Evolutionary conservation across 2,797 vertebrate genomes (phyloP).

Genomic region (Mus spretus): DNA sequence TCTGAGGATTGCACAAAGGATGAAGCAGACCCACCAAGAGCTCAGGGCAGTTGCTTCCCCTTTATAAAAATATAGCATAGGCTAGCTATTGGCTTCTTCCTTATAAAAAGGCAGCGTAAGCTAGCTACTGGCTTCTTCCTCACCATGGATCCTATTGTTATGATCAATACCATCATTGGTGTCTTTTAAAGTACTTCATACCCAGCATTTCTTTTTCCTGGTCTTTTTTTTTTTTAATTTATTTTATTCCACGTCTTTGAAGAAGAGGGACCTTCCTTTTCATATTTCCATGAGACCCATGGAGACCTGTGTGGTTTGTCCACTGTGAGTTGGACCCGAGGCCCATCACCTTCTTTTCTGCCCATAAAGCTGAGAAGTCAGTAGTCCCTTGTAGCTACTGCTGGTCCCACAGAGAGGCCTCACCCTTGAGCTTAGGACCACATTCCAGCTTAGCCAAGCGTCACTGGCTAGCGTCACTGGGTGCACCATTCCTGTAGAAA

Average conservation of each 20-base stretch:
- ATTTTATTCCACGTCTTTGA: background rate
- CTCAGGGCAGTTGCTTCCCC: background rate
- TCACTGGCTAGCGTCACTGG: rapidly evolving
- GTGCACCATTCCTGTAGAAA: background rate
- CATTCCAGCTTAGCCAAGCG: rapidly evolving
- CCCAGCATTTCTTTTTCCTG: background rate
- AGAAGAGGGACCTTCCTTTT: background rate
- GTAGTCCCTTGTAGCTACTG: too few relatives aligned
- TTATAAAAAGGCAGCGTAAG: rapidly evolving
- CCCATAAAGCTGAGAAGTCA: background rate
- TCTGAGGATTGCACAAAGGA: background rate
- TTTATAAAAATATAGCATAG: rapidly evolving
- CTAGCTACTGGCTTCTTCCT: rapidly evolving
- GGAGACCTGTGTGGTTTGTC: background rate
- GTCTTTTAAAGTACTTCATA: background rate
- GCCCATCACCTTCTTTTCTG: too few relatives aligned
- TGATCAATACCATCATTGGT: rapidly evolving
- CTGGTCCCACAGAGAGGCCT: too few relatives aligned
- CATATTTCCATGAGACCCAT: background rate
- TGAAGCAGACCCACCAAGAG: rapidly evolving
- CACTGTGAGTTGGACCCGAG: background rate
- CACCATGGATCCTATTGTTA: rapidly evolving
- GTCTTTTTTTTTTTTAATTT: background rate
- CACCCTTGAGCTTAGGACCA: background rate
- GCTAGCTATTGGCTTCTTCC: rapidly evolving